Conservation (phyloP, 2,888 invertebrate species). For the Odiellus spinosus region DNA sequence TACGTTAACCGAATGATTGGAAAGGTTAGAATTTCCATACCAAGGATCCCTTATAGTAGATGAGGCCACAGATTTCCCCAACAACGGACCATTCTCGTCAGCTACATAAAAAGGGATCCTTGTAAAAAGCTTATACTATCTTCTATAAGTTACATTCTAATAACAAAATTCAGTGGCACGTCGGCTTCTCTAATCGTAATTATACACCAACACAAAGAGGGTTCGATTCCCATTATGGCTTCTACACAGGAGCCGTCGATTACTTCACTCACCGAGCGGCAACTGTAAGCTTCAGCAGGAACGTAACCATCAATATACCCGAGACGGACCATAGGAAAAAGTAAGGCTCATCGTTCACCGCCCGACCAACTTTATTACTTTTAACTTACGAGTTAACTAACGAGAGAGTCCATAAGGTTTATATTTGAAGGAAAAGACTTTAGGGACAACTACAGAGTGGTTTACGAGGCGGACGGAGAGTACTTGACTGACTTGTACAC, state of each 20-base stretch:
- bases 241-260: constrained; percentile 76
- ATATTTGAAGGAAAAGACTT: constrained; percentile 40
- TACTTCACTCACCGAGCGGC: constrained; percentile 55
- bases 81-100: too few species aligned
- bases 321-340: too few species aligned
- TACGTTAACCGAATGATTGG: constrained; percentile 65
- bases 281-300: too few species aligned
- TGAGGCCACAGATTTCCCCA: too few species aligned
- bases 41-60: too few species aligned
- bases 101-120: too few species aligned
- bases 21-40: constrained; percentile 33
- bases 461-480: constrained; percentile 57
- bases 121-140: too few species aligned
- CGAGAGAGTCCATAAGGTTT: too few species aligned
- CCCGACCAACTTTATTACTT: too few species aligned
- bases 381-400: too few species aligned
- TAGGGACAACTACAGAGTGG: constrained; percentile 46
- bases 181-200: constrained; percentile 56
- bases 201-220: constrained; percentile 61
- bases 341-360: too few species aligned
- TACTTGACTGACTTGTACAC: constrained; percentile 75
- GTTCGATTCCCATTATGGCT: constrained; percentile 65
- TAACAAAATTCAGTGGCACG: constrained; percentile 50
- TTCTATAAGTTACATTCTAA: background rate
- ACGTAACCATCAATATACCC: too few species aligned